Evolutionary conservation across 2,113 vertebrate genomes (phyloP), one percentile per base, ranked within the genome.

Genomic region (Apteryx owenii): DNA sequence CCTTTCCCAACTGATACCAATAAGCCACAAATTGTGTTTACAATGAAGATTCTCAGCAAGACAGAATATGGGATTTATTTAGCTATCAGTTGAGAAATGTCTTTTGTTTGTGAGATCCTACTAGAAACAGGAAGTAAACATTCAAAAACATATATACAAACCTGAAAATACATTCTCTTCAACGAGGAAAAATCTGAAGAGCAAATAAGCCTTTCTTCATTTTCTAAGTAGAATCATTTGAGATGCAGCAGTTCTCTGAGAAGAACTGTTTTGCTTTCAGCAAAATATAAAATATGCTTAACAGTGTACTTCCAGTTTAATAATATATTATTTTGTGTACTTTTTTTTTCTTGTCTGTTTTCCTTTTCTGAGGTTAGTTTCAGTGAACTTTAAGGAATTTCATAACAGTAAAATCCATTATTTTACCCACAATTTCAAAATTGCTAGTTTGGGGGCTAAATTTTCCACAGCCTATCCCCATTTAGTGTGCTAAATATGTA

Each of bases 61-160:
- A 46, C 51, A 80, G 84, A 96, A 95, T 88, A 75, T 85, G 90
- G 84, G 44, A 95, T 93, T 80, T 93, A 95, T 92, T 71, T 92
- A 86, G 58, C 71, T 97, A 94, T 97, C 93, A 92, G 79, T 94
- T 81, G 46, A 96, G 84, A 96, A 92, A 97, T 96, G 95, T 97
- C 81, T 95, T 33, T 89, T 97, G 80, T 96, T 81, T 85, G 75
- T 78, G 81, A 94, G 40, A 93, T 98, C 79, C 89, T 97, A 81
- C 46, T 61, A 93, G 80, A 89, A 97, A 95, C 80, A 97, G 95
- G 96, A 97, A 97, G 88, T 81, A 38, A 93, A 92, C 93, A 88
- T 60, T 95, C 85, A 96, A 96, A 97, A 97, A 96, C 89, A 88
- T 71, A 79, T 88, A 95, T 81, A 94, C 56, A 88, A 94, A 96